Evolutionary conservation across 2,113 vertebrate species (phyloP).

Genomic region (Coturnix japonica): DNA sequence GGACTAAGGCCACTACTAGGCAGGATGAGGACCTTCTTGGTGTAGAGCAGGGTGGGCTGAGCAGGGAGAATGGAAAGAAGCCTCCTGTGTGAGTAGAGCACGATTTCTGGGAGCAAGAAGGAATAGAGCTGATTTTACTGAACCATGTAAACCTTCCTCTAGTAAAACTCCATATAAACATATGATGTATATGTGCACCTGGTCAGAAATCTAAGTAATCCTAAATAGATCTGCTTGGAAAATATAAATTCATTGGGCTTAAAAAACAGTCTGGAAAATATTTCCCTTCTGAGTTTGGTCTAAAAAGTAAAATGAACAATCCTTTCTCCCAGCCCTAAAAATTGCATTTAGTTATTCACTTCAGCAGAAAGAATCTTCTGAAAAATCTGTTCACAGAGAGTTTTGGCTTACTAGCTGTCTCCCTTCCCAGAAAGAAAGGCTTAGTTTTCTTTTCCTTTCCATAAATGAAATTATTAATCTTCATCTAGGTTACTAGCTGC

Average conservation of each 20-base stretch:
- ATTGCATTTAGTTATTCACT: background rate
- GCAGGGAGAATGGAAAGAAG: background rate
- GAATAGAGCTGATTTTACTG: background rate
- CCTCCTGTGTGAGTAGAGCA: background rate
- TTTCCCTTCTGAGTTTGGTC: background rate
- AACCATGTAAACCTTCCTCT: background rate
- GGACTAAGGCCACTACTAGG: background rate
- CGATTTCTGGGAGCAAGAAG: background rate
- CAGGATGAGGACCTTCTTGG: background rate
- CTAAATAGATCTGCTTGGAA: background rate
- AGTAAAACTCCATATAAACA: background rate
- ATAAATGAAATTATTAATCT: background rate
- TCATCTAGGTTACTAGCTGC: background rate
- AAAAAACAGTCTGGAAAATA: background rate
- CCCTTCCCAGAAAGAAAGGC: constrained; percentile 28
- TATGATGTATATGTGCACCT: background rate
- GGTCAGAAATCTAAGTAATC: background rate
- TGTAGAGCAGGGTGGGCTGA: background rate
- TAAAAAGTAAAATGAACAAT: background rate
- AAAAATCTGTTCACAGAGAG: background rate
- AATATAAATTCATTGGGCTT: background rate
- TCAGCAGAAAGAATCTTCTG: background rate
- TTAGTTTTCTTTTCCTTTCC: constrained; percentile 17
- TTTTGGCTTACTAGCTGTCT: constrained; percentile 14
- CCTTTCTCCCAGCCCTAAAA: background rate